A percentile compares a stretch with the other conserved stretches of the same genome.
phyloP scores from a whole-genome alignment of 1,140 invertebrate genomes.

The Conus ventricosus region DNA sequence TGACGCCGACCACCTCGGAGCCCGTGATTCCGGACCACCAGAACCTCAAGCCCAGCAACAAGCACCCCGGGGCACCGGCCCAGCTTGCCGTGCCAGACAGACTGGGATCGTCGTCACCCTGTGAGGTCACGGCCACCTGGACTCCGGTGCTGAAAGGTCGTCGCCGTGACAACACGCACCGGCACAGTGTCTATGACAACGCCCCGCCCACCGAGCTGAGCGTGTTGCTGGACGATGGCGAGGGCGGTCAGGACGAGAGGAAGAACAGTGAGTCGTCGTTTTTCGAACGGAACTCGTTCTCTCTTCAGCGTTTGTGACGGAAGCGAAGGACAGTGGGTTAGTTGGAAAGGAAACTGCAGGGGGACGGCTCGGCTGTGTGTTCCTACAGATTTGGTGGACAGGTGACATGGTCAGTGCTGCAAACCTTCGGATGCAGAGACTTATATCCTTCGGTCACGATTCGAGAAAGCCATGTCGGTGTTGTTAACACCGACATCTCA shows the following conservation, averaged over 20 bases:
- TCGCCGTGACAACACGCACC: background rate
- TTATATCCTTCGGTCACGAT: too few relatives aligned
- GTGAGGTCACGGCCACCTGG: background rate
- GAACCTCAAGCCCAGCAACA: background rate
- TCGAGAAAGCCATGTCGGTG: too few relatives aligned
- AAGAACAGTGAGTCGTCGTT: background rate
- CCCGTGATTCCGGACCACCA: constrained; percentile 16
- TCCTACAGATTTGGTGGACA: too few relatives aligned
- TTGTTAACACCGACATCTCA: too few relatives aligned
- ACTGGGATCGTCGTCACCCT: background rate
- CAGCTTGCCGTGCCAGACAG: background rate
- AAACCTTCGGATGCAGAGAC: too few relatives aligned
- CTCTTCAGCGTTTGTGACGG: background rate
- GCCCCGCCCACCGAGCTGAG: constrained; percentile 23
- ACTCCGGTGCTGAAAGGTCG: constrained; percentile 23
- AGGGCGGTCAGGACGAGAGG: constrained; percentile 10
- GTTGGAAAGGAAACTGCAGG: background rate
- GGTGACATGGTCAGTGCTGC: too few relatives aligned
- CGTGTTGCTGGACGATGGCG: constrained; percentile 20
- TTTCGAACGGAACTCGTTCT: background rate
- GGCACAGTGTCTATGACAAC: constrained; percentile 22
- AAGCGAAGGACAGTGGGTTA: background rate
- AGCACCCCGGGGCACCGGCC: background rate
- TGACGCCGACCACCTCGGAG: constrained; percentile 2
- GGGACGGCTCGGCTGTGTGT: too few relatives aligned